Evolutionary conservation across 2,113 vertebrate species (phyloP), one percentile per base, ranked within the genome.

Genomic region (Apodemus sylvaticus): DNA sequence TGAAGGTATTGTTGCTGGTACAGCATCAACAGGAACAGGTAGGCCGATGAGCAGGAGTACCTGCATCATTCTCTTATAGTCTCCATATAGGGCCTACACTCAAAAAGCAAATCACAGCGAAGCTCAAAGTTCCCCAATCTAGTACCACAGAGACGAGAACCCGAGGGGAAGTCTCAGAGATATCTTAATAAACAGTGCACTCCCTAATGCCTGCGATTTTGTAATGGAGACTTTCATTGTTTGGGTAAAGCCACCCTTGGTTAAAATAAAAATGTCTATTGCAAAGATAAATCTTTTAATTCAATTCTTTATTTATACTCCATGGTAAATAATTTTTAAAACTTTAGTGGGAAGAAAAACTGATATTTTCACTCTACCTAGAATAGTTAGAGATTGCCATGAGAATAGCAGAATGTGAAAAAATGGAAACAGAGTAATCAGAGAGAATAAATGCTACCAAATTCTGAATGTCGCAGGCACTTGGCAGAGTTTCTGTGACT

Each of bases 221-320:
- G 45, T 34, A 45, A 12, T 91, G 5, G 19, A 29, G 77, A 86
- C 22, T 83, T 85, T 64, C 79, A 81, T 74, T 53, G 42, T 81
- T 97, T 86, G 55, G 29, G 48, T 88, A 70, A 92, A 64, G 12
- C 73, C 62, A 83, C 90, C 31, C 4, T 31, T 34, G 39, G 58
- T 70, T 86, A 42, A 91, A 95, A 89, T 66, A 45, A 81, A 79
- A 95, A 48, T 42, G 9, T 77, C 51, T 66, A 45, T 88, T 86
- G 70, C 36, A 20, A 92, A 96, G 53, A 36, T 58, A 77, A 85
- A 90, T 70, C 2, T n/a, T n/a, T 86, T 89, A 74, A 48, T 86
- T 13, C 70, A 73, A 22, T 87, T 94, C 31, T 91, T 91, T 60
- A n/a, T 62, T 74, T 86, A 60, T 10, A 66, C 22, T 17, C 12